A percentile compares a stretch with the other conserved stretches of the same genome.
These are phyloP conservation scores for Pseudocheirus occidentalis DNA, from an alignment of 2,797 vertebrate genomes.

Conservation along the genomic window DNA sequence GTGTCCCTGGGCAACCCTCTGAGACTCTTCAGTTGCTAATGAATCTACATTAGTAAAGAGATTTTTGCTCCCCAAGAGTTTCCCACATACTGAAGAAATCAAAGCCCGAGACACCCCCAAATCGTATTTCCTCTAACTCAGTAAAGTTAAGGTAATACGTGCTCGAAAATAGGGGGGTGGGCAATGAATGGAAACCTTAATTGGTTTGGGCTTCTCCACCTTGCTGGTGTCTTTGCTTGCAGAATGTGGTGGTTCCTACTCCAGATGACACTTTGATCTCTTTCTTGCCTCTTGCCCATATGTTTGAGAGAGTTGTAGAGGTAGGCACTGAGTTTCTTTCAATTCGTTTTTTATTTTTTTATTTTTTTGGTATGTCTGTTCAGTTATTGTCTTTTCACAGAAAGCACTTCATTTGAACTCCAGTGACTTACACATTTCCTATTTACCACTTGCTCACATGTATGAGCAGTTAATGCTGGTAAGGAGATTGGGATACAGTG, in stretches of 20 bases:
- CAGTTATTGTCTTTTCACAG: constrained; percentile 82
- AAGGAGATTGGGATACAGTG: constrained; percentile 68
- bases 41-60: neutral
- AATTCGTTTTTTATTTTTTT: neutral
- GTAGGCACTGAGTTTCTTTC: constrained; percentile 80
- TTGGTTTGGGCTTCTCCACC: constrained; percentile 52
- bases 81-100: neutral
- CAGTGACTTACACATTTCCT: constrained; percentile 87
- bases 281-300: constrained; percentile 96
- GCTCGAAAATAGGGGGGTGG: constrained; percentile 30
- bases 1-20: neutral
- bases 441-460: constrained; percentile 90
- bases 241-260: constrained; percentile 82
- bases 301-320: constrained; percentile 97
- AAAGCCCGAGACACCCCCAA: neutral
- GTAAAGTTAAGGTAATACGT: constrained; percentile 23
- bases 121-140: neutral
- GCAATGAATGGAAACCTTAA: constrained; percentile 33
- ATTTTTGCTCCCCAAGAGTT: neutral
- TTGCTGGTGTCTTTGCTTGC: constrained; percentile 72
- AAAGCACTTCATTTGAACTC: constrained; percentile 81
- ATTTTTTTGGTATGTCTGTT: constrained; percentile 48
- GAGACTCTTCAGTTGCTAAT: neutral
- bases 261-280: constrained; percentile 92
- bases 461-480: constrained; percentile 90